Base-by-base conservation (phyloP, 1,140 invertebrate species). In the Anastrepha ludens region DNA sequence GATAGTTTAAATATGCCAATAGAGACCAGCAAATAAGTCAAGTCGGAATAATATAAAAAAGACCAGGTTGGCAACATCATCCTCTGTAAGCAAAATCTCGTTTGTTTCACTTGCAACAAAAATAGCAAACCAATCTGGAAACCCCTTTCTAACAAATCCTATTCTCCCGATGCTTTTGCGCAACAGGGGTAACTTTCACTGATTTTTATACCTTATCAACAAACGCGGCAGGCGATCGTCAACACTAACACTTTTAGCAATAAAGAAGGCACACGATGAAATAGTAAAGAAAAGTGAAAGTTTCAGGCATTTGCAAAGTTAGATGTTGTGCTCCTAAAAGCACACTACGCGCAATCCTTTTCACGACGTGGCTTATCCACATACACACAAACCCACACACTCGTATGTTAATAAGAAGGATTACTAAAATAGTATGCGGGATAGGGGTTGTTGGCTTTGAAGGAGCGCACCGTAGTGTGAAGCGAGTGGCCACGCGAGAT, bases 151-250 rank as follows among this genome's bases (percentile, higher is more conserved):
- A 65, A 29, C 13, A 39, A 59, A 86, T 92, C 90, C 91, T 92
- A 88, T 89, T 89, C 91, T 88, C 91, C 91, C 91, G 87, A 92
- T 91, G 90, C 91, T 91, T 88, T 88, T 85, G 88, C 89, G 74
- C 89, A 87, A 87, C 91, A 88, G 91, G 91, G 91, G 91, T 92
- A 90, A 92, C 91, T 92, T 92, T 92, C 91, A 91, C 91, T 92
- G 88, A 89, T 86, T 65, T 41, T 60, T 41, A 65, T 59, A 86
- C 74, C 17, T 81, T n/a, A 81, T 55, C 39, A 74, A 50, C 11
- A 29, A 74, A 41, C 2, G 8, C 50, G 9, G n/a, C 44, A 47
- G 39, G 39, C 39, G 5, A 44, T 41, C 11, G 39, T 9, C 9
- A 67, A 41, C 64, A 67, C 29, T 62, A 62, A 62, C 17, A 65